Percentiles rank a stretch among this genome's conserved stretches.
Conservation (phyloP, 2,797 vertebrate species). For the Clarias platycephalus region DNA sequence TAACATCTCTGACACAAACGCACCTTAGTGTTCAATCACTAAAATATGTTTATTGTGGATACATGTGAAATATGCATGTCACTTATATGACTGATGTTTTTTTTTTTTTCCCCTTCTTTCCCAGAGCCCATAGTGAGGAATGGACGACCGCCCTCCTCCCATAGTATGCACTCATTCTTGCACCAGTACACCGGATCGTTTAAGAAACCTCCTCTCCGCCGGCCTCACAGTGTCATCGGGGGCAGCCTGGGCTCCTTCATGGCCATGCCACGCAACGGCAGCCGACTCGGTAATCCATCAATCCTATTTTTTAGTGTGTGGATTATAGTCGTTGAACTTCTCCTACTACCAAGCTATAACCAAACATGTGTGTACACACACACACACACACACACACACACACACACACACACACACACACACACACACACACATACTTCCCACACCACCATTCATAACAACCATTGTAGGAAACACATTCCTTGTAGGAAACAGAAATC, state of each 20-base stretch:
- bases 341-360: background rate
- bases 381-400: background rate
- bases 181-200: constrained; percentile 98
- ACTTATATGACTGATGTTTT: background rate
- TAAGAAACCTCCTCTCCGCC: constrained; percentile 94
- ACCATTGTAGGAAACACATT: background rate
- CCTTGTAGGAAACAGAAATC: background rate
- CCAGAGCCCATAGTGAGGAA: constrained; percentile 98
- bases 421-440: background rate
- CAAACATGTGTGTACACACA: background rate
- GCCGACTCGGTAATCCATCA: constrained; percentile 88
- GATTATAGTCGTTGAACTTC: background rate
- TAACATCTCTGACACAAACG: background rate
- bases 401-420: background rate
- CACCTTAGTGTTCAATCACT: background rate
- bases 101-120: constrained; percentile 25
- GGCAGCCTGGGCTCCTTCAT: constrained; percentile 96
- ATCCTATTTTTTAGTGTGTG: background rate
- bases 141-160: constrained; percentile 93
- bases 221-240: constrained; percentile 97
- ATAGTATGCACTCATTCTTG: constrained; percentile 99
- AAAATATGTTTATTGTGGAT: background rate
- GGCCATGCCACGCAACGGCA: constrained; percentile 96
- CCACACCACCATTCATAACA: background rate
- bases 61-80: background rate